Evolutionary conservation across 2,113 vertebrate genomes (phyloP), one percentile per base, ranked within the genome.

Genomic region (Gracilinanus agilis): DNA sequence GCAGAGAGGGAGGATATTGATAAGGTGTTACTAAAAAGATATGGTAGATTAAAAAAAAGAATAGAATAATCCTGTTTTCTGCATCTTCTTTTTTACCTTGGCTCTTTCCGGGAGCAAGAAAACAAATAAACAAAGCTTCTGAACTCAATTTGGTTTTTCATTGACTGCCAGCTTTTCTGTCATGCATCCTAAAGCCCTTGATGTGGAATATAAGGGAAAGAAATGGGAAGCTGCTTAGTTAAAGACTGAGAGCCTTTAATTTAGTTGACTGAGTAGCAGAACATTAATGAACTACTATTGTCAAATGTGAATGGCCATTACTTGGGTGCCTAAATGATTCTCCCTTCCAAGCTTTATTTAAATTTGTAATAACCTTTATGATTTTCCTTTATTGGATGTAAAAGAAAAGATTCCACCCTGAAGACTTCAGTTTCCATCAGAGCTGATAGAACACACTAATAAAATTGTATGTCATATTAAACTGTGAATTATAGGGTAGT

Each of bases 341-440:
- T 96, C 95, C 88, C 96, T 97, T 96, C 96, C 94, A 97, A 98
- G 95, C 95, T 97, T 98, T 98, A 96, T 97, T 98, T 98, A 97
- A 97, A 98, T 98, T 98, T 95, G 94, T 97, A 96, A 97, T 97
- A 95, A 94, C 93, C 94, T 96, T 93, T 93, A 91, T 95, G 90
- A 44, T 67, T 93, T 96, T 90, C 75, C n/a, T 97, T 98, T 98
- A 97, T 98, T 98, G 96, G 88, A 53, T 49, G 75, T 89, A 93
- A 89, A 90, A 95, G 96, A 92, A 92, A 93, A 97, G 91, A 97
- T 90, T 95, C n/a, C 12, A 93, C 95, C 94, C 90, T 19, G 91
- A 97, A 97, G 98, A 96, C 91, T 94, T 97, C 93, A 93, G 89
- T 96, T 97, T 95, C 91, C 94, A 83, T 97, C 96, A 92, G 91